Percentiles rank a stretch among this genome's conserved stretches.
Evolutionary conservation across 2,888 invertebrate genomes (phyloP).

Genomic region (Nephrotoma appendiculata): DNA sequence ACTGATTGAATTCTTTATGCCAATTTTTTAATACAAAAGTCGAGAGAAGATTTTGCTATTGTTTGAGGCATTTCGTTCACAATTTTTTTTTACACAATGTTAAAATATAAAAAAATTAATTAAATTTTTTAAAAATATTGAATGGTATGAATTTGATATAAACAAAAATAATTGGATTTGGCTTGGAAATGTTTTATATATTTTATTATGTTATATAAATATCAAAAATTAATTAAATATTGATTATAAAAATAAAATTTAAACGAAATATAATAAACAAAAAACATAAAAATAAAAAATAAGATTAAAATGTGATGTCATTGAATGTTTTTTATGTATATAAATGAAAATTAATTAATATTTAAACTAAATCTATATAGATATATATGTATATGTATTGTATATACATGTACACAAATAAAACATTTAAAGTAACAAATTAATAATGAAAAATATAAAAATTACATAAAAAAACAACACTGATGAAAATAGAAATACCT

Average conservation of each 20-base stretch:
- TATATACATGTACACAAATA: background rate
- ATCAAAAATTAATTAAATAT: background rate
- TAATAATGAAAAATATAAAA: background rate
- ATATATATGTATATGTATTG: background rate
- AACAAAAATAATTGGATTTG: no score
- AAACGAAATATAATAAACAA: background rate
- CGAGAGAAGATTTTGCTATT: no score
- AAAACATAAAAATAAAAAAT: background rate
- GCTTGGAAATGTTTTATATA: no score
- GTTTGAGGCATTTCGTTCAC: no score
- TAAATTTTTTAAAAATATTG: no score
- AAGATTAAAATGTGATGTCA: constrained; percentile 3
- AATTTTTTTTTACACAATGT: no score
- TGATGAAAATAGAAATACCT: constrained; percentile 35
- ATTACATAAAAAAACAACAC: constrained; percentile 15
- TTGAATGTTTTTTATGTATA: constrained; percentile 2
- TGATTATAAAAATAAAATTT: background rate
- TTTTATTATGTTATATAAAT: background rate
- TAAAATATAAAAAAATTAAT: no score
- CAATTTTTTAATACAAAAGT: no score
- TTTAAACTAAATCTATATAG: background rate
- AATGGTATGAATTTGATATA: no score
- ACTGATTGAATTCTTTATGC: no score
- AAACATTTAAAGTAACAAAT: background rate
- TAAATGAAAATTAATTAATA: background rate